phyloP scores from a whole-genome alignment of 2,888 invertebrate genomes.

The Sesia apiformis region DNA sequence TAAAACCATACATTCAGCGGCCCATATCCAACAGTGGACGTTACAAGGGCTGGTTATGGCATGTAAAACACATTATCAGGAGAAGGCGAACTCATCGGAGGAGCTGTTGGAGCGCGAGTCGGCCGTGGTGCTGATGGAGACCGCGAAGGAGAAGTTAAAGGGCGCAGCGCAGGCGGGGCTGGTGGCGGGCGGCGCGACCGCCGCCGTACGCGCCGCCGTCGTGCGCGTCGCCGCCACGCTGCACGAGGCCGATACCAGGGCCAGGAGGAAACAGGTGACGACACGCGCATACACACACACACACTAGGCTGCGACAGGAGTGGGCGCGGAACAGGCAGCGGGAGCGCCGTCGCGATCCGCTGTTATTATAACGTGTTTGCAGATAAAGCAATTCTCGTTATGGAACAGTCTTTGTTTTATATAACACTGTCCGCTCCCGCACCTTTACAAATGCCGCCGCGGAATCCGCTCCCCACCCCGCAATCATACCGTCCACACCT shows the following conservation, averaged over 20 bases:
- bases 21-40: too few relatives aligned
- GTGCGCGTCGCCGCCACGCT: conserved; percentile 84
- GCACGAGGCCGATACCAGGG: conserved; percentile 74
- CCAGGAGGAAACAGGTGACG: conserved; percentile 25
- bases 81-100: conserved; percentile 82
- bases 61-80: conserved; percentile 19
- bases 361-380: too few relatives aligned
- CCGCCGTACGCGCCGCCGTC: conserved; percentile 83
- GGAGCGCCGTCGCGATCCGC: too few relatives aligned
- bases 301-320: too few relatives aligned
- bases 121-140: conserved; percentile 85
- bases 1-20: too few relatives aligned
- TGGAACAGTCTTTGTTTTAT: too few relatives aligned
- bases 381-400: too few relatives aligned
- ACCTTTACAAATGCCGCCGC: background rate
- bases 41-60: too few relatives aligned
- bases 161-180: conserved; percentile 84
- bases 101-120: conserved; percentile 81
- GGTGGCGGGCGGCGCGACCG: conserved; percentile 73
- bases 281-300: conserved; percentile 12
- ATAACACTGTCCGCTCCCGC: background rate
- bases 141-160: conserved; percentile 89
- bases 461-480: too few relatives aligned
- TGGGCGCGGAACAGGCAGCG: too few relatives aligned
- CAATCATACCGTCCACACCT: background rate